phyloP scores from a whole-genome alignment of 2,888 invertebrate species.

The Melipona bicolor region DNA sequence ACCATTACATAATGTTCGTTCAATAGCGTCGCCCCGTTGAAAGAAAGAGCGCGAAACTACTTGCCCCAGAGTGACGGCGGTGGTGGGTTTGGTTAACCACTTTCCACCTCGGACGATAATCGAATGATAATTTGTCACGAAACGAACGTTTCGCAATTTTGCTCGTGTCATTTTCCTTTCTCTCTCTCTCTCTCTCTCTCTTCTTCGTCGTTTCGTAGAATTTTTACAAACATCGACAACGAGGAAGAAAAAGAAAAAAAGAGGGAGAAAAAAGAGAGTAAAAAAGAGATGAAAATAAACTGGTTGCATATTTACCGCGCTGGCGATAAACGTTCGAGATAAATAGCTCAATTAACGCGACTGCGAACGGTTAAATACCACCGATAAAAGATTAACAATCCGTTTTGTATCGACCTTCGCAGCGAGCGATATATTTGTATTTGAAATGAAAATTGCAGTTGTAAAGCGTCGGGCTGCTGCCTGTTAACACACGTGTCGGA shows the following conservation, averaged over 20 bases:
- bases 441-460: conserved; percentile 18
- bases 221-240: background rate
- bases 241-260: too few relatives aligned
- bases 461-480: background rate
- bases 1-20: conserved; percentile 42
- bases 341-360: background rate
- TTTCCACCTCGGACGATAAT: background rate
- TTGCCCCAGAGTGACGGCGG: accelerated
- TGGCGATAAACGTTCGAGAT: background rate
- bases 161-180: too few relatives aligned
- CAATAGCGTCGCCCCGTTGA: background rate
- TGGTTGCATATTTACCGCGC: background rate
- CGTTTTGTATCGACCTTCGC: background rate
- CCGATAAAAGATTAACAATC: conserved; percentile 18
- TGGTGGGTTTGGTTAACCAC: background rate
- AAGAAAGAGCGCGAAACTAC: background rate
- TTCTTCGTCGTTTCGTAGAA: background rate
- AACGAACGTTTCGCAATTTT: background rate
- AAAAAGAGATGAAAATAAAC: background rate
- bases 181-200: background rate
- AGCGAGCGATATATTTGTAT: background rate
- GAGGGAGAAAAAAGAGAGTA: too few relatives aligned
- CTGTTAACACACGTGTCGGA: background rate
- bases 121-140: background rate
- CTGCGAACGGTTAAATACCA: background rate